Evolutionary conservation across 2,888 invertebrate species (phyloP).

Genomic region (Amorpha juglandis): DNA sequence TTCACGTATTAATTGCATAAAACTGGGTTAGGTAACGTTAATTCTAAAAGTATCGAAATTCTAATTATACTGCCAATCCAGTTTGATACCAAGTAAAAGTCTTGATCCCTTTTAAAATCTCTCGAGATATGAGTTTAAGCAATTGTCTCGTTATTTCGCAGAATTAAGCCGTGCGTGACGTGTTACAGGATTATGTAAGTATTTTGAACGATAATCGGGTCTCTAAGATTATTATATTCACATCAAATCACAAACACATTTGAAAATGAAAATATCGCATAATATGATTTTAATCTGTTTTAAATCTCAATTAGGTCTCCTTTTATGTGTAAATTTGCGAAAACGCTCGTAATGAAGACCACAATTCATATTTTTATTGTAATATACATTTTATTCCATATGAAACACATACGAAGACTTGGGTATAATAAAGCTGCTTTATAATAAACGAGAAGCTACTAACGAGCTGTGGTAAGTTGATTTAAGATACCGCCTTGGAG

Average conservation of each 20-base stretch:
- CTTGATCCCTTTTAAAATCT: background rate
- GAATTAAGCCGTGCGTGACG: background rate
- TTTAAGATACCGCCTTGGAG: conserved; percentile 14
- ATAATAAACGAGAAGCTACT: conserved; percentile 15
- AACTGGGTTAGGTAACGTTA: background rate
- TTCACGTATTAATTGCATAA: background rate
- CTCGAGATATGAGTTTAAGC: background rate
- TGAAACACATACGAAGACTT: background rate
- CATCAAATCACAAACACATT: background rate
- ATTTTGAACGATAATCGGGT: background rate
- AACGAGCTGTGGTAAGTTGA: conserved; percentile 18
- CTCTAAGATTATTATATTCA: background rate
- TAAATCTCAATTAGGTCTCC: conserved; percentile 4
- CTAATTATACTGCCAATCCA: background rate
- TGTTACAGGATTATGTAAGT: background rate
- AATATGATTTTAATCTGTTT: background rate
- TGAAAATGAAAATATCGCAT: background rate
- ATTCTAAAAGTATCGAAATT: too few species aligned
- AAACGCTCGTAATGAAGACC: background rate
- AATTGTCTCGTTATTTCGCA: background rate
- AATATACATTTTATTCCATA: background rate
- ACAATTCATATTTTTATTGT: background rate
- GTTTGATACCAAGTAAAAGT: background rate
- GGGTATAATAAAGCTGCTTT: background rate
- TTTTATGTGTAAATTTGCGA: background rate